Conservation (phyloP, 2,888 invertebrate species). For the Luperina nickerlii region DNA sequence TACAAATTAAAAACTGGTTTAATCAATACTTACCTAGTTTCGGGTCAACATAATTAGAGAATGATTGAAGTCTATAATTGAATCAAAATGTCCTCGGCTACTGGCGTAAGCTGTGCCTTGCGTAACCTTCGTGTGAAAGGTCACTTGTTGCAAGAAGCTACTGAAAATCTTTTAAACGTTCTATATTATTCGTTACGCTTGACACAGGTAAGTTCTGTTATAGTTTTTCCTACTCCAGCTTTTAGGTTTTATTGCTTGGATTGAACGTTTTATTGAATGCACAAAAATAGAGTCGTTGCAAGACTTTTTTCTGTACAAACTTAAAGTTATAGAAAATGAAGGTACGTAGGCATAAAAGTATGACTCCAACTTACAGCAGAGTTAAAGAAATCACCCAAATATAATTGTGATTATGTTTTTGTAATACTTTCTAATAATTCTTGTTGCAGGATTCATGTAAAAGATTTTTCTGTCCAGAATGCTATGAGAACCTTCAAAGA, state of each 20-base stretch:
- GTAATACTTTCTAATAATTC: not conserved
- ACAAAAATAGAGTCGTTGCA: not conserved
- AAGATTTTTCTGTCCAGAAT: slow-evolving; percentile 3
- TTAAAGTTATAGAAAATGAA: slow-evolving; percentile 8
- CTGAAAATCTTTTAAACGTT: slow-evolving; percentile 20
- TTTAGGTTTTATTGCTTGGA: not conserved
- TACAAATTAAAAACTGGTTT: not conserved
- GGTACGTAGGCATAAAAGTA: not conserved
- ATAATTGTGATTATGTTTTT: not conserved
- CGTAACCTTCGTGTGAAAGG: slow-evolving; percentile 17
- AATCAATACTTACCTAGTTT: not conserved
- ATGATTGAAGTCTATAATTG: not conserved
- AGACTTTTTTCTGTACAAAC: not conserved
- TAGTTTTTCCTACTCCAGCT: not conserved
- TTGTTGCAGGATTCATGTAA: slow-evolving; percentile 21
- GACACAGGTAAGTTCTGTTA: slow-evolving; percentile 32
- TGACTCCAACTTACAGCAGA: not conserved
- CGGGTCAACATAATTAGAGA: not conserved
- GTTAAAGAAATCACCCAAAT: not conserved
- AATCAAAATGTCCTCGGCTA: slow-evolving; percentile 34
- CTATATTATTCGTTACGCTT: slow-evolving; percentile 9
- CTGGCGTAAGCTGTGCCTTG: not conserved
- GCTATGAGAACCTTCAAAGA: slow-evolving; percentile 3
- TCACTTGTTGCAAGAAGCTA: slow-evolving; percentile 2
- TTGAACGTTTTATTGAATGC: not conserved